These are phyloP conservation scores for Pemphigus obesinymphae DNA, from an alignment of 1,140 invertebrate species.

Conservation along the genomic window DNA sequence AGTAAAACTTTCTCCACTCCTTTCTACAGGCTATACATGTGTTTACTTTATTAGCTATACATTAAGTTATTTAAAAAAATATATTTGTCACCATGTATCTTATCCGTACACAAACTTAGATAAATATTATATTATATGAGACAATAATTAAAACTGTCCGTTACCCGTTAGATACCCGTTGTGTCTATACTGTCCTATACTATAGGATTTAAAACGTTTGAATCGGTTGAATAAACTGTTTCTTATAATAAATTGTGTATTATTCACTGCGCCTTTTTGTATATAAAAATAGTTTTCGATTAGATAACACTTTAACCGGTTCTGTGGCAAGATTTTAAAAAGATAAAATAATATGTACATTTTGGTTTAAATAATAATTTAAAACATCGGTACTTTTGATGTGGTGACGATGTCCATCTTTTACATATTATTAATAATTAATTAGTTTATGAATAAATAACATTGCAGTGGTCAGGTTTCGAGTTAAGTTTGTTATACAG, in stretches of 20 bases:
- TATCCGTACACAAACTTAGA: no score
- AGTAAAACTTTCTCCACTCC: no score
- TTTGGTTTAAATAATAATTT: background rate
- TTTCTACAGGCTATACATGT: no score
- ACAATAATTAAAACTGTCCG: no score
- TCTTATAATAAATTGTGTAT: no score
- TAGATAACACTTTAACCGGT: background rate
- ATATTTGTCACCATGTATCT: no score
- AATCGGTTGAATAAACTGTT: background rate
- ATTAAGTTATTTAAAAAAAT: no score
- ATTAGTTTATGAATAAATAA: background rate
- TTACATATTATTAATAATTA: background rate
- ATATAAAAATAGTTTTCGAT: background rate
- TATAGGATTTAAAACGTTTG: background rate
- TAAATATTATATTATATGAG: no score
- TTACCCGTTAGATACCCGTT: no score
- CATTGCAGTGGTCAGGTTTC: background rate
- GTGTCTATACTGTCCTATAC: no score
- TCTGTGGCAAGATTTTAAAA: background rate
- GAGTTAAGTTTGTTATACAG: background rate
- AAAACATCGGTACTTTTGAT: background rate
- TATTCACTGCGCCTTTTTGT: background rate
- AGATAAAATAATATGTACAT: background rate
- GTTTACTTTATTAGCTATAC: no score
- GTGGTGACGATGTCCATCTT: no score